Conservation (phyloP, 2,888 invertebrate genomes). For the Beris morrisii region DNA sequence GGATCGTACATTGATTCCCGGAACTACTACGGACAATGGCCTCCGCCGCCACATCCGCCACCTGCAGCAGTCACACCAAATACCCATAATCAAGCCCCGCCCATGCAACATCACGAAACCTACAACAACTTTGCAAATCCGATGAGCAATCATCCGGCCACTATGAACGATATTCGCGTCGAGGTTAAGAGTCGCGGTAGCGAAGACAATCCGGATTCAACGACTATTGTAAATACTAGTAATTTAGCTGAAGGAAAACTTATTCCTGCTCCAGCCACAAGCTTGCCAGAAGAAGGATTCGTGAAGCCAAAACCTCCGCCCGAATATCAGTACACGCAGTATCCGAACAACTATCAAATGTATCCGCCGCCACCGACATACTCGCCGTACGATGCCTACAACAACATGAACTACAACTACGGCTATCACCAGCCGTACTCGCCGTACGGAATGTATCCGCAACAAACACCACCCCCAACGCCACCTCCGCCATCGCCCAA, state of each 20-base stretch:
- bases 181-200: slow-evolving; percentile 54
- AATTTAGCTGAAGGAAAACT: slow-evolving; percentile 57
- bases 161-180: slow-evolving; percentile 46
- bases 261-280: slow-evolving; percentile 44
- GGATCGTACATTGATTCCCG: slow-evolving; percentile 63
- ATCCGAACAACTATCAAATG: slow-evolving; percentile 57
- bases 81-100: slow-evolving; percentile 46
- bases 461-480: slow-evolving; percentile 55
- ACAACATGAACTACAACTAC: slow-evolving; percentile 57
- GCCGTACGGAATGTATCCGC: slow-evolving; percentile 55
- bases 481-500: slow-evolving; percentile 61
- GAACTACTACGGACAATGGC: slow-evolving; percentile 66
- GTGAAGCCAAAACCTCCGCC: slow-evolving; percentile 56
- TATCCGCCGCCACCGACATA: slow-evolving; percentile 55
- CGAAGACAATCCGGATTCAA: slow-evolving; percentile 77
- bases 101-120: slow-evolving; percentile 44
- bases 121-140: slow-evolving; percentile 45
- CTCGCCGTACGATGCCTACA: slow-evolving; percentile 55
- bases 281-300: slow-evolving; percentile 52
- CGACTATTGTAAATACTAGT: slow-evolving; percentile 63
- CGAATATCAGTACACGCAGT: slow-evolving; percentile 55
- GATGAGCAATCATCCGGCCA: slow-evolving; percentile 43
- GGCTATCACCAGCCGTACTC: slow-evolving; percentile 56
- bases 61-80: slow-evolving; percentile 58
- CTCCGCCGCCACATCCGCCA: slow-evolving; percentile 61